phyloP scores from a whole-genome alignment of 2,113 vertebrate genomes.

The Saccopteryx bilineata region DNA sequence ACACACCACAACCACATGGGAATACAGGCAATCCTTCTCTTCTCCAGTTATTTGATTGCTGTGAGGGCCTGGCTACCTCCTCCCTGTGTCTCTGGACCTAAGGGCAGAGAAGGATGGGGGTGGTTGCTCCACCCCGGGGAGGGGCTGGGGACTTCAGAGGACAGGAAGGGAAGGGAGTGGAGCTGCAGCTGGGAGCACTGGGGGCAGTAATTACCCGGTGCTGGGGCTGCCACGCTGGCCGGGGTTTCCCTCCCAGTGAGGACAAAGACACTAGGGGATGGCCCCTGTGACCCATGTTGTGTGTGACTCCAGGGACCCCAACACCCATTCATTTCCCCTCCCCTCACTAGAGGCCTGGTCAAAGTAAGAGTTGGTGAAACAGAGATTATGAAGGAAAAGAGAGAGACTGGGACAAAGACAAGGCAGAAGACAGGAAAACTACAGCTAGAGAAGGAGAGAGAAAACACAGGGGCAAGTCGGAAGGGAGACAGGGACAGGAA shows the following conservation, averaged over 20 bases:
- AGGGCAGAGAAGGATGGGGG: slow-evolving; percentile 65
- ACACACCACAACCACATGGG: not conserved
- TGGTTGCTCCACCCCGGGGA: slow-evolving; percentile 68
- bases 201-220: slow-evolving; percentile 75
- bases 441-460: not conserved
- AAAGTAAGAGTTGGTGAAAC: slow-evolving; percentile 44
- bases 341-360: slow-evolving; percentile 5
- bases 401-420: slow-evolving; percentile 51
- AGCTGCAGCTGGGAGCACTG: slow-evolving; percentile 76
- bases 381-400: slow-evolving; percentile 25
- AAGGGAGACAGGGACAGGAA: slow-evolving; percentile 7
- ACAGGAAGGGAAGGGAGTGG: slow-evolving; percentile 76
- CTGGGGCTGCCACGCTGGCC: slow-evolving; percentile 80
- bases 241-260: slow-evolving; percentile 63
- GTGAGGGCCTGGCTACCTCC: slow-evolving; percentile 53
- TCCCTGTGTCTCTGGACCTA: slow-evolving; percentile 60
- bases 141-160: slow-evolving; percentile 74
- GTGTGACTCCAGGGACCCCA: not conserved
- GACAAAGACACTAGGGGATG: slow-evolving; percentile 65
- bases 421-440: slow-evolving; percentile 58
- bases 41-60: slow-evolving; percentile 62
- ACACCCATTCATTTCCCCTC: not conserved
- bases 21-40: slow-evolving; percentile 20
- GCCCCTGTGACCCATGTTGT: slow-evolving; percentile 25
- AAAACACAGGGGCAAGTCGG: not conserved